Evolutionary conservation across 1,140 invertebrate species (phyloP).

Genomic region (Druon quercuslanigerum): DNA sequence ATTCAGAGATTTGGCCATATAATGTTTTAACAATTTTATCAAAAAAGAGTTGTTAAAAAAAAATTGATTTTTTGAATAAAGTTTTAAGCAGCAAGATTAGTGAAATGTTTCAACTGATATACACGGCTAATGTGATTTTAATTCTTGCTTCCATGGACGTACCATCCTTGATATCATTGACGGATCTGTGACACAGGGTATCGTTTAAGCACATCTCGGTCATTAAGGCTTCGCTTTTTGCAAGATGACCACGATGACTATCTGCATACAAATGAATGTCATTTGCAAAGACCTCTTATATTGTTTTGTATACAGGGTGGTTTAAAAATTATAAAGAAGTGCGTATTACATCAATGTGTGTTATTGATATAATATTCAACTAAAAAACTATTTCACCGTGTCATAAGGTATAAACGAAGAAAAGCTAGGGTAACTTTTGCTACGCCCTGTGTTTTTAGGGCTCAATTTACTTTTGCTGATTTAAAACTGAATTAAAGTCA

Average conservation of each 20-base stretch:
- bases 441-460: no score
- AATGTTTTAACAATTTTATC: no score
- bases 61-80: background rate
- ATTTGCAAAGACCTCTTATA: slow-evolving; percentile 54
- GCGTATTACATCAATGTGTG: no score
- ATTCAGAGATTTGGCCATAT: no score
- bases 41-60: no score
- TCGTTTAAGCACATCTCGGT: slow-evolving; percentile 66
- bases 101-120: background rate
- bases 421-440: no score
- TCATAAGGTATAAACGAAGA: no score
- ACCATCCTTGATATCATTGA: slow-evolving; percentile 61
- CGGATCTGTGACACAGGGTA: slow-evolving; percentile 65
- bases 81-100: background rate
- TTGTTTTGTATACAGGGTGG: background rate
- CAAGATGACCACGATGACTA: slow-evolving; percentile 59
- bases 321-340: background rate
- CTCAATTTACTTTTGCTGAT: no score
- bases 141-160: slow-evolving; percentile 50
- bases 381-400: no score
- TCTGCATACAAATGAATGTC: slow-evolving; percentile 64
- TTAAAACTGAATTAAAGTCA: no score
- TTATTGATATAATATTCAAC: no score
- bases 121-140: slow-evolving; percentile 68
- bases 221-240: slow-evolving; percentile 63